Conservation (phyloP, 2,797 vertebrate species). For the Mormyrops attenuatus region DNA sequence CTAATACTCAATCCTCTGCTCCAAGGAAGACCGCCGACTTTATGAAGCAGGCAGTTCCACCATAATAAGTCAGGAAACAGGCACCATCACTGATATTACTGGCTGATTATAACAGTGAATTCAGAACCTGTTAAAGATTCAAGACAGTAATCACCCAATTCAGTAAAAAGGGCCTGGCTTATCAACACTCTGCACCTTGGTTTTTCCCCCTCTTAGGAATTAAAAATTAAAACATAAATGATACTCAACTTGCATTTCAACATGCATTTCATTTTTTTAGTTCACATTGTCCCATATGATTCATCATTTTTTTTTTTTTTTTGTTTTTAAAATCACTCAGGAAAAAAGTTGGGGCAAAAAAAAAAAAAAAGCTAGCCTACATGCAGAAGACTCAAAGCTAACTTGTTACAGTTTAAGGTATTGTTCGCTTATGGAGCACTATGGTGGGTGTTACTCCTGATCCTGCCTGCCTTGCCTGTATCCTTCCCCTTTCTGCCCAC, state of each 20-base stretch:
- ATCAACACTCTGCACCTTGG: not conserved
- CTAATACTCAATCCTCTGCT: not conserved
- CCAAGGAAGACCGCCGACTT: not conserved
- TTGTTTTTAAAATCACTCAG: not conserved
- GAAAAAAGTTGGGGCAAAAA: not conserved
- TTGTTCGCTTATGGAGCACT: not conserved
- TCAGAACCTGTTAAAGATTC: not conserved
- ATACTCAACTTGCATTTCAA: not conserved
- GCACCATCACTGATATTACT: not conserved
- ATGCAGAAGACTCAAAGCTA: not conserved
- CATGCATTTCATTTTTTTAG: not conserved
- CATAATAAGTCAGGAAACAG: not conserved
- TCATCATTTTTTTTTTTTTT: not conserved
- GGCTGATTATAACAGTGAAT: not conserved
- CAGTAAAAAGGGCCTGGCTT: not conserved
- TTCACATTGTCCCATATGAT: not conserved
- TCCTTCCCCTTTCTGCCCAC: not conserved
- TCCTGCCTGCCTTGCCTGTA: not conserved
- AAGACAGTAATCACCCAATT: conserved; percentile 1
- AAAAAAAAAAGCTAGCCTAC: not conserved
- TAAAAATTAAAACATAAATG: not conserved
- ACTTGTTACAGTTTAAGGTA: not conserved
- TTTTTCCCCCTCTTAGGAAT: not conserved
- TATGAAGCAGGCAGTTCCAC: not conserved
- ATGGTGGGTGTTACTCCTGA: not conserved